phyloP scores from a whole-genome alignment of 2,888 invertebrate genomes.

The Drosophila macrospina region DNA sequence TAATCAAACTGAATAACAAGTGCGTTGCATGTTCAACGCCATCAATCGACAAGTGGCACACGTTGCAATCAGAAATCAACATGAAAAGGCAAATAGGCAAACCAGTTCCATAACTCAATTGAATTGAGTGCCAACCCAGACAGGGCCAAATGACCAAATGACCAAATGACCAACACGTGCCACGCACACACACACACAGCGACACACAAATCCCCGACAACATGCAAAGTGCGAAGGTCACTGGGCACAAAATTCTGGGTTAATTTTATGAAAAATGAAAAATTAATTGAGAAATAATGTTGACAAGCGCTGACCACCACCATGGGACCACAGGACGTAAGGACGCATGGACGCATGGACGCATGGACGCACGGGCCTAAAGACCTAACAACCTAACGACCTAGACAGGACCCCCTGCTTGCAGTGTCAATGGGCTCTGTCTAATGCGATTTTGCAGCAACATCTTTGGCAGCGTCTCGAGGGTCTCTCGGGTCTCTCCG shows the following conservation, averaged over 20 bases:
- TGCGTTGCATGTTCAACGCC: slow-evolving; percentile 12
- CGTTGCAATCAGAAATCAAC: slow-evolving; percentile 22
- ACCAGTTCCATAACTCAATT: slow-evolving; percentile 45
- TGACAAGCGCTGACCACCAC: slow-evolving; percentile 82
- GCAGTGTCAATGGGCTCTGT: slow-evolving; percentile 74
- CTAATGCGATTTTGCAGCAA: slow-evolving; percentile 61
- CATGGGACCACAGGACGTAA: slow-evolving; percentile 22
- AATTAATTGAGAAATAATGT: slow-evolving; percentile 84
- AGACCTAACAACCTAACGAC: neutral
- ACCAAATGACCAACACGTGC: slow-evolving; percentile 66
- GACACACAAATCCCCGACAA: slow-evolving; percentile 40
- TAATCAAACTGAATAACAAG: slow-evolving; percentile 22
- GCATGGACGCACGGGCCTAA: slow-evolving; percentile 10
- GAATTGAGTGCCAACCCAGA: slow-evolving; percentile 25
- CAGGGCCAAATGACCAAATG: slow-evolving; percentile 38
- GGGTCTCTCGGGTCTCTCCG: neutral
- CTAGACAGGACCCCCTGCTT: slow-evolving; percentile 65
- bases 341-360: slow-evolving; percentile 7
- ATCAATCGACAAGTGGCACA: slow-evolving; percentile 31
- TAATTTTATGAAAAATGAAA: slow-evolving; percentile 83
- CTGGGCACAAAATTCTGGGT: slow-evolving; percentile 76
- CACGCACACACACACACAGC: slow-evolving; percentile 31
- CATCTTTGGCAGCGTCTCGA: slow-evolving; percentile 46
- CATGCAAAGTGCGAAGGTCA: slow-evolving; percentile 79
- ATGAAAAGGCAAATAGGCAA: slow-evolving; percentile 22